Conservation (phyloP, 2,113 vertebrate genomes). For the Elanus axillaris region DNA sequence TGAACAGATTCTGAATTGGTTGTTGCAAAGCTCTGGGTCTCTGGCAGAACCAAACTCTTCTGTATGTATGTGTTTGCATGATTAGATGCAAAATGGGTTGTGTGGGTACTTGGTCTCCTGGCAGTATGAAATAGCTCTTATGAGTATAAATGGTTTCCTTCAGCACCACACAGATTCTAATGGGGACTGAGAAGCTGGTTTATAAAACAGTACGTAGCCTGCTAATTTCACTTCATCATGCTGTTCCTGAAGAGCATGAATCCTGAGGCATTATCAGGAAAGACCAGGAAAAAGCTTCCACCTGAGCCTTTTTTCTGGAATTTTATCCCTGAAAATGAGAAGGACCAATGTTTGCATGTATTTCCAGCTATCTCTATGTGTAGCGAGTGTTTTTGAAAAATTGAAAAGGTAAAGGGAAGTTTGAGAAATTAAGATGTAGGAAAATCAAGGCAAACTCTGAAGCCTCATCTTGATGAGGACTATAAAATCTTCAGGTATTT, state of each 20-base stretch:
- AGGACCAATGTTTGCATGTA: not conserved
- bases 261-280: not conserved
- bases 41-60: not conserved
- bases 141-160: not conserved
- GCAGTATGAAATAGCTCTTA: not conserved
- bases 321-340: not conserved
- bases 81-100: not conserved
- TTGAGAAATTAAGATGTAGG: not conserved
- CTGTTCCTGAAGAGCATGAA: not conserved
- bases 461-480: not conserved
- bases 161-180: not conserved
- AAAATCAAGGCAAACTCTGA: not conserved
- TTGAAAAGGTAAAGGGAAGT: not conserved
- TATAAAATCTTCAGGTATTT: not conserved
- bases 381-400: not conserved
- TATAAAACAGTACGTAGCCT: not conserved
- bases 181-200: not conserved
- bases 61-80: fast-evolving
- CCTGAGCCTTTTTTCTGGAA: not conserved
- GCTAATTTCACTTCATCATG: not conserved
- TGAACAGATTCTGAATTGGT: not conserved
- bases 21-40: not conserved
- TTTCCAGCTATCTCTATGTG: not conserved
- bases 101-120: not conserved
- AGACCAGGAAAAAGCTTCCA: not conserved